Percentiles rank a stretch among this genome's conserved stretches.
Evolutionary conservation across 2,797 vertebrate species (phyloP).

Genomic region (Phrynocephalus forsythii): DNA sequence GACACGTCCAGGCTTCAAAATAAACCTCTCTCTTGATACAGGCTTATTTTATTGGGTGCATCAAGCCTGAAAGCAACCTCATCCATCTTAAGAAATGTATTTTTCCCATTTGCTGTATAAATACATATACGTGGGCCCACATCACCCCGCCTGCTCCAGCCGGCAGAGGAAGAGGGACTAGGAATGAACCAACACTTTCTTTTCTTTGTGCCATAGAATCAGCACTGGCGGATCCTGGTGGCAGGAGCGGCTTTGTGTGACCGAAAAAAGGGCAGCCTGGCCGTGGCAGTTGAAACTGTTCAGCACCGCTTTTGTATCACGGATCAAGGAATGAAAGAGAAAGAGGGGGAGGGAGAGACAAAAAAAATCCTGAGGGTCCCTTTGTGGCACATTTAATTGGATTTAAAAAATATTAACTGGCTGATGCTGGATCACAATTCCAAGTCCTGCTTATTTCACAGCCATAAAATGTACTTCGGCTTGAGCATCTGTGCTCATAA

Average conservation of each 20-base stretch:
- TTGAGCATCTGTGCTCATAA: neutral
- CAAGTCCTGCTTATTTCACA: neutral
- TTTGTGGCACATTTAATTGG: neutral
- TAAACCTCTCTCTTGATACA: conserved; percentile 77
- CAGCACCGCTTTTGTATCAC: conserved; percentile 31
- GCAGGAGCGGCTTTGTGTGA: conserved; percentile 36
- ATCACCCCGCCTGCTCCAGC: conserved; percentile 67
- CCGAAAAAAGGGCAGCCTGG: neutral
- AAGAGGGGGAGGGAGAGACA: too few relatives aligned
- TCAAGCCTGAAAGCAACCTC: conserved; percentile 74
- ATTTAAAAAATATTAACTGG: too few relatives aligned
- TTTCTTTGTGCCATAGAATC: conserved; percentile 66
- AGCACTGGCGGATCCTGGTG: conserved; percentile 56
- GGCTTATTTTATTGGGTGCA: conserved; percentile 73
- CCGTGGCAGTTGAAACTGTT: conserved; percentile 6
- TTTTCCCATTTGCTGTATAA: conserved; percentile 78
- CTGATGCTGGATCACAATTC: too few relatives aligned
- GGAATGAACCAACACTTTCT: conserved; percentile 61
- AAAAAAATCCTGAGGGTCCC: neutral
- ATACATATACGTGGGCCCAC: conserved; percentile 72
- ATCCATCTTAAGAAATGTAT: conserved; percentile 76
- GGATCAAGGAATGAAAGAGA: conserved; percentile 13
- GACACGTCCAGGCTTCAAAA: conserved; percentile 74
- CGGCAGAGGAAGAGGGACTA: conserved; percentile 72
- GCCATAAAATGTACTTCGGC: neutral